Evolutionary conservation across 2,113 vertebrate species (phyloP).

Genomic region (Prunella himalayana): DNA sequence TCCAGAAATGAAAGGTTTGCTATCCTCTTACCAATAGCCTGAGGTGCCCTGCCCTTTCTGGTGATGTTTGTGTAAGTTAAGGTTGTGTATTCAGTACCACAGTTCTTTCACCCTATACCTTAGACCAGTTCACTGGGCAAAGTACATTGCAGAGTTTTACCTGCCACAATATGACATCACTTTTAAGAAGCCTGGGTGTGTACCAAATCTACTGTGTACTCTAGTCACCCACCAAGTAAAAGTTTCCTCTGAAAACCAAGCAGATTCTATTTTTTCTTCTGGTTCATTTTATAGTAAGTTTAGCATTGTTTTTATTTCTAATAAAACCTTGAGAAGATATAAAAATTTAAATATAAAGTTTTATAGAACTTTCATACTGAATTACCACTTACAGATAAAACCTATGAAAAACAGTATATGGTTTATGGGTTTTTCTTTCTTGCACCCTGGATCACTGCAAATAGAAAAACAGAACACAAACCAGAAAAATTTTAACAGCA

Average conservation of each 20-base stretch:
- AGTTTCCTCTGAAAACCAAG: background rate
- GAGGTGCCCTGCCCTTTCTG: background rate
- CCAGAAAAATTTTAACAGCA: background rate
- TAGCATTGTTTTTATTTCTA: background rate
- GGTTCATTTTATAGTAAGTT: background rate
- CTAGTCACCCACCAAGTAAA: background rate
- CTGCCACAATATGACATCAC: background rate
- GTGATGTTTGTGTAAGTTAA: background rate
- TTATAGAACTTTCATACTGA: background rate
- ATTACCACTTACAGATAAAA: background rate
- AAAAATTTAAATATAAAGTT: background rate
- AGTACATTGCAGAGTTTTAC: background rate
- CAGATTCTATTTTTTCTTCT: background rate
- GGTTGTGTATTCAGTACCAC: background rate
- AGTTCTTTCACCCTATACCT: background rate
- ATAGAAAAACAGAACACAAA: background rate
- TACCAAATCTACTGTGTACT: background rate
- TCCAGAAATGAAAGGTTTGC: background rate
- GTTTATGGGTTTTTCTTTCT: background rate
- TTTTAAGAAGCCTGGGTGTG: background rate
- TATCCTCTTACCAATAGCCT: background rate
- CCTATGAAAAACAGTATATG: background rate
- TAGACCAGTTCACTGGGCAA: background rate
- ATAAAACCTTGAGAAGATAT: background rate
- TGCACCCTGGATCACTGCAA: background rate